Evolutionary conservation across 23 tunicate species (phyloP).

Genomic region (Trididemnum miniatum): DNA sequence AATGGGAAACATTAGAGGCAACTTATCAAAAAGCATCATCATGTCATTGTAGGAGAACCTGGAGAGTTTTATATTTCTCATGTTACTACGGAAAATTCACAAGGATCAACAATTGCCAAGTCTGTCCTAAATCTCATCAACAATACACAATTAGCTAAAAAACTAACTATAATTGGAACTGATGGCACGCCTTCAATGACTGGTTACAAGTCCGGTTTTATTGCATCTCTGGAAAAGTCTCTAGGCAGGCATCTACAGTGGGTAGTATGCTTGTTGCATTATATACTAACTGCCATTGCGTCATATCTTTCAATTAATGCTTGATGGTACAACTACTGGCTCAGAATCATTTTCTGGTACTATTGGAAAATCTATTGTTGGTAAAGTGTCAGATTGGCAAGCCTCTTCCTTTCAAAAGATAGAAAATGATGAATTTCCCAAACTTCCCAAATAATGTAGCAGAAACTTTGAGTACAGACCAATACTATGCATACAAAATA

Average conservation of each 20-base stretch:
- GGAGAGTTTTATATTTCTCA: background rate
- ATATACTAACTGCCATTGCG: background rate
- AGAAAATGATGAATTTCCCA: background rate
- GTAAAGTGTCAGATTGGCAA: background rate
- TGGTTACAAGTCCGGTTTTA: background rate
- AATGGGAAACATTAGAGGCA: background rate
- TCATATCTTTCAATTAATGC: background rate
- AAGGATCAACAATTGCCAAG: background rate
- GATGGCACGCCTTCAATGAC: background rate
- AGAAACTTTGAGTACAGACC: background rate
- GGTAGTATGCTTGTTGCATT: background rate
- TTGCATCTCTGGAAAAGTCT: background rate
- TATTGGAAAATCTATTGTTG: background rate
- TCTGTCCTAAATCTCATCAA: background rate
- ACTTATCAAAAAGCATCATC: background rate
- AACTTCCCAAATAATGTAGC: background rate
- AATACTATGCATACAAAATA: too few relatives aligned
- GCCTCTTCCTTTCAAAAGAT: background rate
- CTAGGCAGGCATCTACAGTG: background rate
- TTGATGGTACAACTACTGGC: background rate
- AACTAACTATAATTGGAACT: background rate
- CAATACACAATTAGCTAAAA: background rate
- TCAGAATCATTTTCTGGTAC: background rate
- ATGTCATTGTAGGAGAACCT: background rate
- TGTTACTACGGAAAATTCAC: background rate